Evolutionary conservation across 2,888 invertebrate species (phyloP), one percentile per base, ranked within the genome.

Genomic region (Epicampocera succincta): DNA sequence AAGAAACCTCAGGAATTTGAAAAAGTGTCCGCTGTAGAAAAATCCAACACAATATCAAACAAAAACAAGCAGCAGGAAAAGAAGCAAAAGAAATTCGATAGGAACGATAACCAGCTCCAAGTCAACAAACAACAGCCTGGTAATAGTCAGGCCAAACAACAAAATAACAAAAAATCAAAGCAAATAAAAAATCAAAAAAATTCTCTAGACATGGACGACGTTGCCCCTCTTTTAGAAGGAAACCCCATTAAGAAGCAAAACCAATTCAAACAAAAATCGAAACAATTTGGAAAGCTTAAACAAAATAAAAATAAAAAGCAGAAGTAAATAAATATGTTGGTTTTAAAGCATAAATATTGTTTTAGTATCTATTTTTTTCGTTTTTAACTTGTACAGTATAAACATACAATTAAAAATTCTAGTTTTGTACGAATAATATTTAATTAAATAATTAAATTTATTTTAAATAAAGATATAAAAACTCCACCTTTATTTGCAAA

Each of bases 251-350:
- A 88, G 50, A 85, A 84, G 19, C 81, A 87, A 78, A 87, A 86
- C 65, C 86, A 87, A 38, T 84, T 87, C 11, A 89, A 89, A 68
- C 85, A 85, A 8, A 88, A 90, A 68, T 84, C 87, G 1, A 90
- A 90, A 63, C 82, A 86, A 71, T 84, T 90, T 21, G 90, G 90
- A 2, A 87, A 90, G 69, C 75, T 89, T 19, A 90, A 89, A 29
- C 85, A 87, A 52, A 73, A 86, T 8, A 87, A 88, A 69, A 80
- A 71, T n/a, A 80, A 44, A 83, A 87, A 83, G 15, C 85, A 84
- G 71, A 58, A 58, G 6, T 19, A 38, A 38, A 56, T 17, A 33
- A 33, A 33, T 33, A 8, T 33, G 8, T 9, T 33, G 8, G 33
- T 33, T 33, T 33, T 25, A 25, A 25, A 25, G 25, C 25, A 25